Evolutionary conservation across 2,797 vertebrate species (phyloP).

Genomic region (Nannoperca australis): DNA sequence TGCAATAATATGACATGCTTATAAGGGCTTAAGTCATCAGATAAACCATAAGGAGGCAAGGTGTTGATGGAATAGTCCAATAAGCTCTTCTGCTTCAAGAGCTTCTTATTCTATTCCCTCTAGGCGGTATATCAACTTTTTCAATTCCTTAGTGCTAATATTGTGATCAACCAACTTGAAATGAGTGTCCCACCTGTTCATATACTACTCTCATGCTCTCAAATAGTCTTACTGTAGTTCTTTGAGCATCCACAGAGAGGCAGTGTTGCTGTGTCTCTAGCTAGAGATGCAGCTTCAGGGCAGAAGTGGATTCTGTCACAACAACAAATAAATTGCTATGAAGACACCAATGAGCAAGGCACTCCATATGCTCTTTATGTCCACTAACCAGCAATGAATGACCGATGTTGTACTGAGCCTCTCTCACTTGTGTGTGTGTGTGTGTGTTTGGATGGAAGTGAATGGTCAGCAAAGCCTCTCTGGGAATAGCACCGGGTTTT

Average conservation of each 20-base stretch:
- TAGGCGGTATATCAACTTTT: too few relatives aligned
- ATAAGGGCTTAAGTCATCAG: not conserved
- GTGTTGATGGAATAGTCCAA: not conserved
- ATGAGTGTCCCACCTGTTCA: not conserved
- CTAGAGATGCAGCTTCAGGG: not conserved
- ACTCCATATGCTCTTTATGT: not conserved
- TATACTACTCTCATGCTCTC: not conserved
- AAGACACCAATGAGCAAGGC: not conserved
- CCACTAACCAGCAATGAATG: not conserved
- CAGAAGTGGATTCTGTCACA: not conserved
- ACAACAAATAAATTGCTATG: not conserved
- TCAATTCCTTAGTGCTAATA: not conserved
- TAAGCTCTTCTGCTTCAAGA: not conserved
- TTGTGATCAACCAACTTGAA: not conserved
- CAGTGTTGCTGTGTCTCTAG: constrained; percentile 38
- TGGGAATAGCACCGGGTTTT: not conserved
- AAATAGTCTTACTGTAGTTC: constrained; percentile 21
- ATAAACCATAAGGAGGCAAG: not conserved
- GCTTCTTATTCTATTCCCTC: not conserved
- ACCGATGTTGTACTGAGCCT: not conserved
- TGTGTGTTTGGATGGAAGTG: not conserved
- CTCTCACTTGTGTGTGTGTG: not conserved
- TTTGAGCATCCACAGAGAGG: constrained; percentile 42
- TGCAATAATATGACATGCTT: not conserved
- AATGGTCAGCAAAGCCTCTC: not conserved